Evolutionary conservation across 2,888 invertebrate genomes (phyloP).

Genomic region (Melipona bicolor): DNA sequence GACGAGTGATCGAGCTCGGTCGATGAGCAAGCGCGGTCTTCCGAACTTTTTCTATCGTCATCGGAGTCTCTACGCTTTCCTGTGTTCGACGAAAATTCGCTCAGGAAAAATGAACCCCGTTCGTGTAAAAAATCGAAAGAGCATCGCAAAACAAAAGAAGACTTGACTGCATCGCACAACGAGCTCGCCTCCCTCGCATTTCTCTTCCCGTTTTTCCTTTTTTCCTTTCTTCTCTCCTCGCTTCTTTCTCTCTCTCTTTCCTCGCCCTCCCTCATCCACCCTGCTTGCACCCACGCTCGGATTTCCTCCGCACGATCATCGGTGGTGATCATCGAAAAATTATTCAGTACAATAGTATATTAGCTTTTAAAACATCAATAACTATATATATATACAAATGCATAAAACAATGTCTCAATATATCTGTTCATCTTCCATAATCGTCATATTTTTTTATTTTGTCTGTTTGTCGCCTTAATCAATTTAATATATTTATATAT

Average conservation of each 20-base stretch:
- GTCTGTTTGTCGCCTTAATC: conserved; percentile 66
- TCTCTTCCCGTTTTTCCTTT: not conserved
- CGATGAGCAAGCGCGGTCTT: conserved; percentile 67
- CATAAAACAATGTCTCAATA: conserved; percentile 82
- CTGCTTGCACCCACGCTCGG: conserved; percentile 28
- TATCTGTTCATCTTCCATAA: conserved; percentile 75
- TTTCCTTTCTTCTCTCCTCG: not conserved
- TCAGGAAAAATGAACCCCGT: not conserved
- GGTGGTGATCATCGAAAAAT: conserved; percentile 73
- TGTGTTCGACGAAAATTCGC: not conserved
- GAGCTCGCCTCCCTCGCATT: conserved; percentile 59
- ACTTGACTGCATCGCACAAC: conserved; percentile 55
- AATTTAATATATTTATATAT: conserved; percentile 65
- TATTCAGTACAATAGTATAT: conserved; percentile 79
- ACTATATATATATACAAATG: conserved; percentile 84
- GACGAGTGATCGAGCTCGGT: conserved; percentile 73
- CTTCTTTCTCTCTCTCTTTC: conserved; percentile 2
- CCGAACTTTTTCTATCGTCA: conserved; percentile 9
- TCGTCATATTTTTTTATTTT: conserved; percentile 71
- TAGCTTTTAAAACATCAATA: conserved; percentile 83
- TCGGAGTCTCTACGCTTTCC: not conserved
- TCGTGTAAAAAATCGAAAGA: conserved; percentile 47
- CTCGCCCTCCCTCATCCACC: conserved; percentile 8
- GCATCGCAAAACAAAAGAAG: conserved; percentile 50
- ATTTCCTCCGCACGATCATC: conserved; percentile 57